Evolutionary conservation across 2,113 vertebrate genomes (phyloP), one percentile per base, ranked within the genome.

Genomic region (Canis aureus): DNA sequence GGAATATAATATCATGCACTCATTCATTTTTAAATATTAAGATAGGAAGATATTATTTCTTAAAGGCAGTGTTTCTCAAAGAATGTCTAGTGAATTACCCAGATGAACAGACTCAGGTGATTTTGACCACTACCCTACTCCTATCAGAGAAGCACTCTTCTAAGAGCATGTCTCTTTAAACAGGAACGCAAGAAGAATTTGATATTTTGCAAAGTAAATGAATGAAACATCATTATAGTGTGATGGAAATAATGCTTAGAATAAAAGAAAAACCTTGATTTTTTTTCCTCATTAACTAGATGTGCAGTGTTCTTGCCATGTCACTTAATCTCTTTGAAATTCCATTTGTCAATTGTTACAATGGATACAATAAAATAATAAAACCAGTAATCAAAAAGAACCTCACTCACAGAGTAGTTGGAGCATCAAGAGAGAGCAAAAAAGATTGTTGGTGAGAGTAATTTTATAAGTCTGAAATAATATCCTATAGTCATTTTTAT

Each of bases 281-380:
- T 53, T 66, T 69, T 78, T 83, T 73, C 49, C 23, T 71, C 35
- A 67, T 12, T 67, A 85, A 51, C 8, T 87, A 80, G 84, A 79
- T 12, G 1, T 87, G 5, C 19, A 32, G 25, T 85, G 17, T 79
- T 87, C n/a, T 80, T 71, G 4, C 11, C 51, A 74, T 55, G 27
- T 94, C 38, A 82, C 9, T 89, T 87, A 80, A 71, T 74, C 15
- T 64, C 38, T 80, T 60, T 87, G 22, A 95, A 87, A 88, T 87
- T 91, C 11, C 4, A 83, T 73, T 92, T 80, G 23, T 17, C 83
- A 16, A 64, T 93, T 23, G 86, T 90, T 93, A 91, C 76, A 92
- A 38, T 79, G 27, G 9, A 62, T 73, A 67, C 4, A 91, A 64
- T 53, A 71, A 82, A 55, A 84, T 51, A 80, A 85, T 49, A 91